Conservation (phyloP, 2,888 invertebrate species). For the Drosophila recens region DNA sequence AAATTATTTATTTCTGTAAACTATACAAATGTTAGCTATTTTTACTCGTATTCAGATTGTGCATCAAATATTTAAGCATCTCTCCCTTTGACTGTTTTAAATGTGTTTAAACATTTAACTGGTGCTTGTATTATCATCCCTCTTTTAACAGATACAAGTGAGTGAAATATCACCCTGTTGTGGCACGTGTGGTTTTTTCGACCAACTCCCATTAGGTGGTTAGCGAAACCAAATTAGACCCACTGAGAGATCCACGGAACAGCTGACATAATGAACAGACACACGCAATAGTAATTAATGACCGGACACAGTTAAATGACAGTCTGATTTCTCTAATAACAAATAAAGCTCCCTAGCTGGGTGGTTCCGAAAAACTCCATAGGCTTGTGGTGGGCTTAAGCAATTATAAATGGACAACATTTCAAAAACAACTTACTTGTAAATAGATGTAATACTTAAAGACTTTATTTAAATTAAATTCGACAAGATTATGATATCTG, state of each 20-base stretch:
- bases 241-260: conserved; percentile 26
- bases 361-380: background rate
- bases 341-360: conserved; percentile 3
- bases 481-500: too few species aligned
- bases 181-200: conserved; percentile 52
- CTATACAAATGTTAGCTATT: background rate
- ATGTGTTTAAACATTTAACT: conserved; percentile 20
- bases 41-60: background rate
- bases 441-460: background rate
- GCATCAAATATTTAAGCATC: conserved; percentile 5
- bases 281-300: conserved; percentile 59
- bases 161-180: conserved; percentile 43
- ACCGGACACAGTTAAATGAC: conserved; percentile 43
- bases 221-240: conserved; percentile 45
- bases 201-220: conserved; percentile 40
- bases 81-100: conserved; percentile 2
- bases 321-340: conserved; percentile 50
- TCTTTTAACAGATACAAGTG: background rate
- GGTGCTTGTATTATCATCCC: conserved; percentile 34
- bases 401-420: background rate
- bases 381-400: background rate
- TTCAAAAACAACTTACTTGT: background rate
- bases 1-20: conserved; percentile 1
- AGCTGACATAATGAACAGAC: conserved; percentile 47
- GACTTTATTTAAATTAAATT: too few species aligned